These are phyloP conservation scores for Zaprionus africanus DNA, from an alignment of 1,140 invertebrate genomes.

Conservation along the genomic window DNA sequence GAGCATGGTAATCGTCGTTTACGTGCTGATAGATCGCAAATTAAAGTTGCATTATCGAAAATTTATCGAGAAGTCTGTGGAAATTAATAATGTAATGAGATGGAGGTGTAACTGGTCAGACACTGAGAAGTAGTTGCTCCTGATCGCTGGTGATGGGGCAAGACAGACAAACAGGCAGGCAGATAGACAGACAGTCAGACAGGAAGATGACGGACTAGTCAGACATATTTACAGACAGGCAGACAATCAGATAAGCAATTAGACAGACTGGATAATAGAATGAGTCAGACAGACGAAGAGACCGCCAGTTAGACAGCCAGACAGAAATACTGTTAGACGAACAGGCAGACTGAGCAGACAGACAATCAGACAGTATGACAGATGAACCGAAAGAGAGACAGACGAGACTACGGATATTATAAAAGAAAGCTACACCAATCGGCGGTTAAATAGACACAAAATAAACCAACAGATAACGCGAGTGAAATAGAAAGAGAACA, in stretches of 20 bases:
- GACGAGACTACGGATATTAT: background rate
- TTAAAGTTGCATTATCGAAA: background rate
- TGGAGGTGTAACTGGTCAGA: background rate
- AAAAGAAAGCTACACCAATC: background rate
- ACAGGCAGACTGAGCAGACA: background rate
- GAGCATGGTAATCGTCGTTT: background rate
- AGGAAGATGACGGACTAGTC: background rate
- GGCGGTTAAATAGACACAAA: background rate
- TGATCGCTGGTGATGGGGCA: background rate
- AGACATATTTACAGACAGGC: background rate
- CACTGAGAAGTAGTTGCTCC: background rate
- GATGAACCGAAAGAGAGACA: background rate
- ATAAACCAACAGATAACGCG: background rate
- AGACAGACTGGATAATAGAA: too few relatives aligned
- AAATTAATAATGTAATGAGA: background rate
- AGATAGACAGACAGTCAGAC: background rate
- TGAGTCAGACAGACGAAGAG: too few relatives aligned
- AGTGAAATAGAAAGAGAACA: background rate
- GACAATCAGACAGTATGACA: background rate
- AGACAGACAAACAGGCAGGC: background rate
- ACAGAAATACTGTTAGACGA: background rate
- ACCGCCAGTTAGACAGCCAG: background rate
- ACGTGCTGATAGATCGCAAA: background rate
- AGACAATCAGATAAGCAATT: too few relatives aligned
- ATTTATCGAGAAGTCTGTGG: background rate